phyloP scores from a whole-genome alignment of 2,113 vertebrate species.

The Rhinopomastus cyanomelas region DNA sequence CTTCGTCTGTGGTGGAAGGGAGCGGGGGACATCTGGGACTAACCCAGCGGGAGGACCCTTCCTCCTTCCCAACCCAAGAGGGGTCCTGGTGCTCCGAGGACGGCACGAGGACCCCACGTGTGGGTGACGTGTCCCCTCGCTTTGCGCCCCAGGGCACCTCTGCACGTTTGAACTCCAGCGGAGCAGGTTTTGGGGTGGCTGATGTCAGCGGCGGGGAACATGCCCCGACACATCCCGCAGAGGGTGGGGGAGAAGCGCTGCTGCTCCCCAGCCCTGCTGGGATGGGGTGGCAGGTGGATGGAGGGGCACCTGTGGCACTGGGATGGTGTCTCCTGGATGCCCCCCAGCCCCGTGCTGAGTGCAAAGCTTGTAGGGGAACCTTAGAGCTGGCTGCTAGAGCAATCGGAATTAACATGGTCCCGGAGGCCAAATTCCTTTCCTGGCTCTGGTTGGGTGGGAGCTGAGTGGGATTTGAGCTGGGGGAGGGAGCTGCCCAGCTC shows the following conservation, averaged over 20 bases:
- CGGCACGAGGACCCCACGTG: background rate
- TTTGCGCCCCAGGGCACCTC: accelerated
- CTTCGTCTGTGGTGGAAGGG: background rate
- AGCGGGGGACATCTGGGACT: background rate
- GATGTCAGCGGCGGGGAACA: background rate
- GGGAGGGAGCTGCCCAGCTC: background rate
- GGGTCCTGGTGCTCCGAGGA: background rate
- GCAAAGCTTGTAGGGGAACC: background rate
- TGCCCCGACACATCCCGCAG: constrained; percentile 22
- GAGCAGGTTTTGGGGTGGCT: background rate
- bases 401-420: background rate
- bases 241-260: background rate
- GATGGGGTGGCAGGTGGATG: background rate
- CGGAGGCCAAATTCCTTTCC: background rate
- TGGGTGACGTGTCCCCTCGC: background rate
- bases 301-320: background rate
- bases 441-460: background rate
- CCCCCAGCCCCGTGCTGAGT: accelerated
- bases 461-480: background rate
- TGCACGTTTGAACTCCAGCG: background rate
- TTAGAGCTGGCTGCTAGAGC: background rate
- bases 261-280: background rate
- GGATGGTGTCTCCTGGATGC: accelerated
- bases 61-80: background rate
- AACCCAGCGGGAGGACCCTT: background rate